These are phyloP conservation scores for Calyptomena viridis DNA, from an alignment of 2,113 vertebrate genomes.

Conservation along the genomic window DNA sequence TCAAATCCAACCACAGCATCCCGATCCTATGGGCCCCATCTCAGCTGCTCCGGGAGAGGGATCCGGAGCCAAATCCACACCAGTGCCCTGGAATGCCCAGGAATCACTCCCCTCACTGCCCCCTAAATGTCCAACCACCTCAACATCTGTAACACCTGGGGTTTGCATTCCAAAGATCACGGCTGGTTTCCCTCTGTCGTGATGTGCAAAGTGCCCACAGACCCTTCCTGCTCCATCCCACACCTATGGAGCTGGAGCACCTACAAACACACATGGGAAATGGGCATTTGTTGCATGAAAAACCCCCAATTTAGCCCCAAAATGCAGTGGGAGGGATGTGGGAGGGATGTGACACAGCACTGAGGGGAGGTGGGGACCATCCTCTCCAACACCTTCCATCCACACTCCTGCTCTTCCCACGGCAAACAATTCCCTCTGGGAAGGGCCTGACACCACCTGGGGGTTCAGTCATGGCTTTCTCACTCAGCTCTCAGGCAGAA, in stretches of 20 bases:
- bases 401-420: neutral
- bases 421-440: accelerated
- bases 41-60: accelerated
- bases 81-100: accelerated
- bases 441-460: neutral
- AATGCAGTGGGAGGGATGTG: accelerated
- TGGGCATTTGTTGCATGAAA: accelerated
- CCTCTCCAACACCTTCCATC: neutral
- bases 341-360: neutral
- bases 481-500: neutral
- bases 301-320: neutral
- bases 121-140: neutral
- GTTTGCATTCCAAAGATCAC: neutral
- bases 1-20: neutral
- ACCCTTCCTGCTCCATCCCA: accelerated
- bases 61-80: neutral
- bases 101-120: neutral
- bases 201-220: accelerated
- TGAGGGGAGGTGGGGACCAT: neutral
- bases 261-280: neutral
- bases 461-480: neutral
- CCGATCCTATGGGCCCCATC: accelerated
- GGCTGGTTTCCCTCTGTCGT: neutral
- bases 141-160: neutral
- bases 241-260: accelerated